Evolutionary conservation across 1,140 invertebrate genomes (phyloP), one percentile per base, ranked within the genome.

Genomic region (Plodia interpunctella): DNA sequence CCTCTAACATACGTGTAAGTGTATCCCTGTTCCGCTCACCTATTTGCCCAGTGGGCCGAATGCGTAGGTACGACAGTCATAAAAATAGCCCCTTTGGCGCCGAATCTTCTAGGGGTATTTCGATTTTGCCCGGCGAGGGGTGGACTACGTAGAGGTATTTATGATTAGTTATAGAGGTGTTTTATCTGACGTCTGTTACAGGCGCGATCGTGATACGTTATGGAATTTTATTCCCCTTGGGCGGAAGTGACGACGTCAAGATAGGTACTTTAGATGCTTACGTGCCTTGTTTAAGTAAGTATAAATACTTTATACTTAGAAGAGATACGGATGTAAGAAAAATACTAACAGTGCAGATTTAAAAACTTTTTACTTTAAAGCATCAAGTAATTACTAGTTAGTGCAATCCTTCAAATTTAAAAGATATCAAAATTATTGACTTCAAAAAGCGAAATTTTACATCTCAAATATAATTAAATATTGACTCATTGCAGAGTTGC

Each of bases 11-110:
- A 78, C 76, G 80, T 85, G 80, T 74, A 63, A 63, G 61, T 66
- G 67, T 66, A 80, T 78, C 66, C 65, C 56, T 65, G 63, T 71
- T 57, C 69, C 70, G 67, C 67, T 85, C 78, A 78, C 72, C 81
- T 76, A 81, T 81, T 81, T 88, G 80, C 79, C 76, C 83, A 83
- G 74, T 83, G 78, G 83, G 79, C 74, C 78, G 83, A 71, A 69
- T 86, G 83, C 81, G 83, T 86, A 74, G 68, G 72, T 77, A 78
- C 74, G 82, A 83, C 80, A 83, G 75, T 86, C 83, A 85, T 88
- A 88, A 88, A 88, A 88, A 88, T 88, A 86, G 86, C 83, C 86
- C 83, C 86, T 87, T 84, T 76, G 81, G 79, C 78, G 78, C 82
- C 81, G 80, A 86, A 83, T 87, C 84, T 88, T 80, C 80, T 78